These are phyloP conservation scores for Drosophila chauvacae DNA, from an alignment of 1,140 invertebrate genomes.

Conservation along the genomic window DNA sequence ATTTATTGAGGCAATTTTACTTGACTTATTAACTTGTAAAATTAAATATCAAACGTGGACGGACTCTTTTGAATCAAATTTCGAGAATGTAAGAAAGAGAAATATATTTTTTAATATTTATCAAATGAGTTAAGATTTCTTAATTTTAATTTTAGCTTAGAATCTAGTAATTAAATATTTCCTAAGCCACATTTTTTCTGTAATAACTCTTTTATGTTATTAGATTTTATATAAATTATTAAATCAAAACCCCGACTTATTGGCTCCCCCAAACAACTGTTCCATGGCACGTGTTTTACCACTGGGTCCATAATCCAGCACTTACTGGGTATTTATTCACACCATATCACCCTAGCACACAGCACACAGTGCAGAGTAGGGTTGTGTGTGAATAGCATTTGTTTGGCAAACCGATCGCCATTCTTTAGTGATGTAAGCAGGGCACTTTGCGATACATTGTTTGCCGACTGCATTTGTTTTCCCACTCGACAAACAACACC, in stretches of 20 bases:
- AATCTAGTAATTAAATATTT: not conserved
- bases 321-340: conserved; percentile 34
- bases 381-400: conserved; percentile 41
- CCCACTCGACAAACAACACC: conserved; percentile 37
- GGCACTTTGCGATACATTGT: conserved; percentile 43
- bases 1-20: not conserved
- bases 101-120: not conserved
- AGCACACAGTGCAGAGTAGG: not conserved
- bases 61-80: too few species aligned
- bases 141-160: not conserved
- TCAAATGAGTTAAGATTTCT: not conserved
- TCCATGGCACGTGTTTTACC: conserved; percentile 15
- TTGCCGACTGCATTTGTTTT: conserved; percentile 56
- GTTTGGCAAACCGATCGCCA: conserved; percentile 62
- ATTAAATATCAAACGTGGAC: not conserved
- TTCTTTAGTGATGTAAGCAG: conserved; percentile 64
- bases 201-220: not conserved
- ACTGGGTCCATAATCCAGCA: not conserved
- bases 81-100: not conserved
- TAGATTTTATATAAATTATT: not conserved
- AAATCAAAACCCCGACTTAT: not conserved
- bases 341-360: conserved; percentile 8
- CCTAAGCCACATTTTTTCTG: not conserved
- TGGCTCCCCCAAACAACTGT: not conserved
- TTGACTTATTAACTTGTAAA: not conserved